phyloP scores from a whole-genome alignment of 1,140 invertebrate genomes.

The Lordiphosa mommai region DNA sequence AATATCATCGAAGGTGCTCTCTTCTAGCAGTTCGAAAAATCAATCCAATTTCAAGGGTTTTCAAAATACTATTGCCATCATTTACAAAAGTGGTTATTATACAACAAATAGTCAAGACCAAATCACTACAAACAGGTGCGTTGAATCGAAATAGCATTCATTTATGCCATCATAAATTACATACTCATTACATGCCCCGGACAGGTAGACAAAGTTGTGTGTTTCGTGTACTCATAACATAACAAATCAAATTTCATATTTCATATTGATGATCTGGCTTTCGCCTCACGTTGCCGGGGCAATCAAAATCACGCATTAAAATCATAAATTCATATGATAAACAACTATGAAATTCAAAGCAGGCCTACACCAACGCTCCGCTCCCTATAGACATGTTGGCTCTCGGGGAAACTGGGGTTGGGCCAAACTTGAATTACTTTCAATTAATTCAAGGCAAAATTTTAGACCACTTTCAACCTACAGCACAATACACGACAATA shows the following conservation, averaged over 20 bases:
- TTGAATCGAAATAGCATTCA: constrained; percentile 27
- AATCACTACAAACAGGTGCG: constrained; percentile 4
- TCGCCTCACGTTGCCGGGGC: constrained; percentile 45
- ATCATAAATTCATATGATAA: constrained; percentile 67
- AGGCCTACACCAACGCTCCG: constrained; percentile 43
- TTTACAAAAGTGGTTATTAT: constrained; percentile 14
- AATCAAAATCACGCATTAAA: constrained; percentile 62
- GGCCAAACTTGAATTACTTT: neutral
- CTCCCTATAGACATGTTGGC: too few relatives aligned
- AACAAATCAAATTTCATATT: constrained; percentile 71
- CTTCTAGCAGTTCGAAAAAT: too few relatives aligned
- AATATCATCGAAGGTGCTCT: too few relatives aligned
- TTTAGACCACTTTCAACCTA: too few relatives aligned
- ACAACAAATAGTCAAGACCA: neutral
- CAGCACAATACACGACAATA: constrained; percentile 8
- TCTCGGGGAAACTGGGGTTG: constrained; percentile 39
- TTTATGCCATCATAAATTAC: constrained; percentile 56
- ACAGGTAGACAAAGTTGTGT: constrained; percentile 57
- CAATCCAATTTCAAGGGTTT: too few relatives aligned
- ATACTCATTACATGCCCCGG: constrained; percentile 46
- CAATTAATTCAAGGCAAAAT: too few relatives aligned
- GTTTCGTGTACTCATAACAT: constrained; percentile 60
- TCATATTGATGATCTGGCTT: constrained; percentile 43
- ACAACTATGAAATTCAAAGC: constrained; percentile 44
- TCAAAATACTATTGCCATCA: too few relatives aligned